phyloP scores from a whole-genome alignment of 1,140 invertebrate species.

The Plutomurus gul region DNA sequence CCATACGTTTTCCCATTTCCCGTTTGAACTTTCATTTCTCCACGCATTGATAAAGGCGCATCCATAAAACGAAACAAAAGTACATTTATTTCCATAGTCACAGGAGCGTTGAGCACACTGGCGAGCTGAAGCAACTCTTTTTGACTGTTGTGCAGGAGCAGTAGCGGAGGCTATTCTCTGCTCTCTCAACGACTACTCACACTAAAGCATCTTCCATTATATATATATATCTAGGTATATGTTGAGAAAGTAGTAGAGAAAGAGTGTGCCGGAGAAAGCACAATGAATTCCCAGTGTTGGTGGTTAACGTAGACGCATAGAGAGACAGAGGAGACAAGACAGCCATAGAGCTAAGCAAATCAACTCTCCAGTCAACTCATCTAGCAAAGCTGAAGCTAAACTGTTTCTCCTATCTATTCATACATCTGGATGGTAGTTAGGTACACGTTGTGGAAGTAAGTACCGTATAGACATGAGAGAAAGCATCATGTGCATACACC shows the following conservation, averaged over 20 bases:
- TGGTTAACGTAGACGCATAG: not conserved
- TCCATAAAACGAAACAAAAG: conserved; percentile 51
- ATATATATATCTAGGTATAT: too few relatives aligned
- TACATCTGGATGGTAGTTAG: not conserved
- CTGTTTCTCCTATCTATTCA: not conserved
- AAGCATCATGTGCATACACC: too few relatives aligned
- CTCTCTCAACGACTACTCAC: too few relatives aligned
- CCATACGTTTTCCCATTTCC: conserved; percentile 51
- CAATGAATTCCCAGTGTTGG: not conserved
- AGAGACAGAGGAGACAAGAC: not conserved
- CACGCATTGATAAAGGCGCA: conserved; percentile 49
- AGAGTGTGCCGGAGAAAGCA: not conserved
- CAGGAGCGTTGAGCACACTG: not conserved
- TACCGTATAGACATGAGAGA: too few relatives aligned
- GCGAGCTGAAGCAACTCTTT: too few relatives aligned
- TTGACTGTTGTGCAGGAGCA: too few relatives aligned
- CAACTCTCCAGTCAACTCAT: not conserved
- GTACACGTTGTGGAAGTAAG: too few relatives aligned
- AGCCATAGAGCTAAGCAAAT: not conserved
- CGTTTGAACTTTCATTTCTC: conserved; percentile 51
- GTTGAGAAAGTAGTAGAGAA: too few relatives aligned
- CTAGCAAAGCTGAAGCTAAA: not conserved
- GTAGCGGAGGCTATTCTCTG: too few relatives aligned
- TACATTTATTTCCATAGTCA: conserved; percentile 46
- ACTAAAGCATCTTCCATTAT: too few relatives aligned